Percentiles rank a stretch among this genome's conserved stretches.
phyloP scores from a whole-genome alignment of 2,113 vertebrate genomes.

The Melospiza melodia region DNA sequence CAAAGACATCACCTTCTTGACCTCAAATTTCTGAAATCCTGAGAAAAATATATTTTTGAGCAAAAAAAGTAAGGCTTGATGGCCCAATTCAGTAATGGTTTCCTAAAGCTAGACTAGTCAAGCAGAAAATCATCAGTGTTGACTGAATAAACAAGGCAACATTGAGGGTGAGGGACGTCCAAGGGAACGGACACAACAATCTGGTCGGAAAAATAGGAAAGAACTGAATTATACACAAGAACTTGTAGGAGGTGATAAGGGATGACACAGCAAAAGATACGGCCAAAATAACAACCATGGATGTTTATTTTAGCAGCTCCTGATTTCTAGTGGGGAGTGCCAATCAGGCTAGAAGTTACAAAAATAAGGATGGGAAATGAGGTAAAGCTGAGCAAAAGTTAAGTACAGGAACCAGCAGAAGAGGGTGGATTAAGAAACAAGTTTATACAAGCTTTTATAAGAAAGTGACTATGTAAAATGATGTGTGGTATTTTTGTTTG shows the following conservation, averaged over 20 bases:
- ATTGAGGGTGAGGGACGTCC: neutral
- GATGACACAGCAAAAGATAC: neutral
- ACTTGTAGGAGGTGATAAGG: neutral
- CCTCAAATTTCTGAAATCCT: neutral
- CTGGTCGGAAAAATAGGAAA: neutral
- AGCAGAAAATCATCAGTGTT: neutral
- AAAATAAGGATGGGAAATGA: conserved; percentile 7
- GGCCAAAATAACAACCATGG: neutral
- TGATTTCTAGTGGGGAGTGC: neutral
- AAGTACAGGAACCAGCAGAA: neutral
- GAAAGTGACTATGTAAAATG: neutral
- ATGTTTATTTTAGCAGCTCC: neutral
- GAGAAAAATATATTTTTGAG: neutral
- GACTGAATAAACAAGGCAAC: neutral
- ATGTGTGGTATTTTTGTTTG: neutral
- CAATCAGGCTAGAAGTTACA: conserved; percentile 17
- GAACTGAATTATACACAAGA: neutral
- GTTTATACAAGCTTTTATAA: neutral
- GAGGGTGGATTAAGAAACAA: neutral
- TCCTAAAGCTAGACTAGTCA: neutral
- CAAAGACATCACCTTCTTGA: neutral
- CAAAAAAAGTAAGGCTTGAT: neutral
- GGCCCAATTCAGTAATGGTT: neutral
- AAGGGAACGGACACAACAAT: neutral
- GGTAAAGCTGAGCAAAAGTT: neutral